A percentile compares a stretch with the other conserved stretches of the same genome.
Evolutionary conservation across 2,888 invertebrate species (phyloP).

Genomic region (Arge pagana): DNA sequence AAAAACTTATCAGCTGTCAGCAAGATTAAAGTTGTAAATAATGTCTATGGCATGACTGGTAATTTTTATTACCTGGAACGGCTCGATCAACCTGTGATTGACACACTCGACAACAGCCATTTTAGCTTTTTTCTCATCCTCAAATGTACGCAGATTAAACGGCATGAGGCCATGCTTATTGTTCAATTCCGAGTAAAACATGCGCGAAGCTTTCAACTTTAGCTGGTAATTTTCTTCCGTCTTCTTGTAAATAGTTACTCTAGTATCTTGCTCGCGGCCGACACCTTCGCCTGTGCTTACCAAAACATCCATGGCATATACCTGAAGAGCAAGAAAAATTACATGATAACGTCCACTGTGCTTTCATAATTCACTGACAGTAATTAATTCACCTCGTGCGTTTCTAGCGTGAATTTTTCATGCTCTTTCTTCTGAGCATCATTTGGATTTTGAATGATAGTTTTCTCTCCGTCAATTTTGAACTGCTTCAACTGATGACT

Average conservation of each 20-base stretch:
- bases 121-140: slow-evolving; percentile 96
- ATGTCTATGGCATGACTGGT: slow-evolving; percentile 71
- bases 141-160: slow-evolving; percentile 92
- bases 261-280: slow-evolving; percentile 89
- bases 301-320: slow-evolving; percentile 98
- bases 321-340: slow-evolving; percentile 33
- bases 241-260: slow-evolving; percentile 98
- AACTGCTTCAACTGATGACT: slow-evolving; percentile 96
- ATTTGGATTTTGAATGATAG: slow-evolving; percentile 95
- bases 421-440: slow-evolving; percentile 97
- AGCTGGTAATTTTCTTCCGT: slow-evolving; percentile 96
- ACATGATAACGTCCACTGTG: no score
- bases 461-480: slow-evolving; percentile 97
- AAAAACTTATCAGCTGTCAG: slow-evolving; percentile 1
- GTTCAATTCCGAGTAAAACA: slow-evolving; percentile 85
- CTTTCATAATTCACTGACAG: no score
- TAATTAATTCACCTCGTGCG: slow-evolving; percentile 76
- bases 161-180: slow-evolving; percentile 96
- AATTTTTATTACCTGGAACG: slow-evolving; percentile 83
- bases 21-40: slow-evolving; percentile 23
- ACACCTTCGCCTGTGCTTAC: slow-evolving; percentile 94
- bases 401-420: slow-evolving; percentile 94
- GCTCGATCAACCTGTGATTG: slow-evolving; percentile 95
- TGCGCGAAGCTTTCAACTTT: slow-evolving; percentile 95
- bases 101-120: slow-evolving; percentile 98